A percentile compares a stretch with the other conserved stretches of the same genome.
Evolutionary conservation across 2,797 vertebrate species (phyloP).

Genomic region (Eupleurogrammus muticus): DNA sequence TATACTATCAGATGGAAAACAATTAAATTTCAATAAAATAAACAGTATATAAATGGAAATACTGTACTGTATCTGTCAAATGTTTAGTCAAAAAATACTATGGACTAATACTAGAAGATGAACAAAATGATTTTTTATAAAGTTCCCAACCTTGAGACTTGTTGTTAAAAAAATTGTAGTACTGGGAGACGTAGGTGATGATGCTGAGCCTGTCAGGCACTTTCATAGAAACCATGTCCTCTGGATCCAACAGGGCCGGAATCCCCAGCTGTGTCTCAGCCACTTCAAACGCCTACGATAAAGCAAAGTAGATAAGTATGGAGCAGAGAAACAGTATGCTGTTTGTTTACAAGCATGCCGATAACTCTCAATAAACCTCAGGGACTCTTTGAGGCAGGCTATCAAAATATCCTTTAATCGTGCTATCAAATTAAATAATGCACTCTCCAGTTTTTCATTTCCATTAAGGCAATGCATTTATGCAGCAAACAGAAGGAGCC

Average conservation of each 20-base stretch:
- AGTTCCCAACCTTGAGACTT: conserved; percentile 80
- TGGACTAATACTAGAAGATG: too few species aligned
- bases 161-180: conserved; percentile 95
- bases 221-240: conserved; percentile 97
- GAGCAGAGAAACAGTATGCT: not conserved
- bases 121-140: not conserved
- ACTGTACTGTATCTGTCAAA: too few species aligned
- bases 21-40: not conserved
- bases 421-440: not conserved
- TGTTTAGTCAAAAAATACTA: too few species aligned
- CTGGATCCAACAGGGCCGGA: conserved; percentile 94
- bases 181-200: conserved; percentile 98
- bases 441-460: not conserved
- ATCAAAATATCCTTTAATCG: not conserved
- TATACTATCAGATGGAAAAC: not conserved
- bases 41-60: too few species aligned
- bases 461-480: not conserved
- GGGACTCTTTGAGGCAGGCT: not conserved
- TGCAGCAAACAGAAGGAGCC: conserved; percentile 2
- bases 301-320: not conserved
- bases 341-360: not conserved
- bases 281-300: conserved; percentile 86
- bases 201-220: conserved; percentile 96
- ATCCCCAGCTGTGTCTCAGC: conserved; percentile 95
- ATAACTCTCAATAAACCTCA: not conserved